Conservation (phyloP, 2,888 invertebrate species). For the Phasia obesa region DNA sequence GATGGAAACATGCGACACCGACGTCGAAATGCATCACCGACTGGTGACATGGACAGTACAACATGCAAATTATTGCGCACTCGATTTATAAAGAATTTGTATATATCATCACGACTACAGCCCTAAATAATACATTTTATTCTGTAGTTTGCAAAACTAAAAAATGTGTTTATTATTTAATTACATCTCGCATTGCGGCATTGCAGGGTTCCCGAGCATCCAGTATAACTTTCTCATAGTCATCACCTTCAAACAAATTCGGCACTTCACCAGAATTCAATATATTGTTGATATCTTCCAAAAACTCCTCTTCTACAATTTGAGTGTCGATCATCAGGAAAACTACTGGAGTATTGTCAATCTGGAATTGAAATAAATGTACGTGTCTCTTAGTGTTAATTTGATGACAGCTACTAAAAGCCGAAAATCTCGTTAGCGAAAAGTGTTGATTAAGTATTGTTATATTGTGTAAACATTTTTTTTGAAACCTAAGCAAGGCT, state of each 20-base stretch:
- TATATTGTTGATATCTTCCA: slow-evolving; percentile 96
- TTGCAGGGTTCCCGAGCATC: slow-evolving; percentile 89
- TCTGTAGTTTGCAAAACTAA: not conserved
- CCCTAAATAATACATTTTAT: slow-evolving; percentile 77
- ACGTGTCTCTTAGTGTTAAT: too few species aligned
- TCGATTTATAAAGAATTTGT: slow-evolving; percentile 92
- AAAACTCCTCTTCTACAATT: slow-evolving; percentile 94
- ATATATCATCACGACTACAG: slow-evolving; percentile 90
- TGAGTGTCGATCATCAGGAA: slow-evolving; percentile 95
- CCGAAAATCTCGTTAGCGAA: too few species aligned
- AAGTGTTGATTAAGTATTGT: too few species aligned
- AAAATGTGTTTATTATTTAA: slow-evolving; percentile 69
- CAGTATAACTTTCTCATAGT: slow-evolving; percentile 91
- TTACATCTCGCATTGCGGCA: slow-evolving; percentile 86
- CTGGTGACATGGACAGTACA: slow-evolving; percentile 95
- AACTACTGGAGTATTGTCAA: slow-evolving; percentile 87
- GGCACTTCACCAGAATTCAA: slow-evolving; percentile 96
- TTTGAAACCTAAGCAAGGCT: too few species aligned
- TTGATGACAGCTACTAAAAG: too few species aligned
- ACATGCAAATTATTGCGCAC: slow-evolving; percentile 93
- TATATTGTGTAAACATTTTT: too few species aligned
- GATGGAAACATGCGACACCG: slow-evolving; percentile 97
- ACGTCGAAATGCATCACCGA: slow-evolving; percentile 93
- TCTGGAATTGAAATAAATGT: slow-evolving; percentile 72
- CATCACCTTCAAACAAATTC: slow-evolving; percentile 93